A percentile compares a stretch with the other conserved stretches of the same genome.
These are phyloP conservation scores for Mormyrus proboscirostris DNA, from an alignment of 2,797 vertebrate species.

Conservation along the genomic window DNA sequence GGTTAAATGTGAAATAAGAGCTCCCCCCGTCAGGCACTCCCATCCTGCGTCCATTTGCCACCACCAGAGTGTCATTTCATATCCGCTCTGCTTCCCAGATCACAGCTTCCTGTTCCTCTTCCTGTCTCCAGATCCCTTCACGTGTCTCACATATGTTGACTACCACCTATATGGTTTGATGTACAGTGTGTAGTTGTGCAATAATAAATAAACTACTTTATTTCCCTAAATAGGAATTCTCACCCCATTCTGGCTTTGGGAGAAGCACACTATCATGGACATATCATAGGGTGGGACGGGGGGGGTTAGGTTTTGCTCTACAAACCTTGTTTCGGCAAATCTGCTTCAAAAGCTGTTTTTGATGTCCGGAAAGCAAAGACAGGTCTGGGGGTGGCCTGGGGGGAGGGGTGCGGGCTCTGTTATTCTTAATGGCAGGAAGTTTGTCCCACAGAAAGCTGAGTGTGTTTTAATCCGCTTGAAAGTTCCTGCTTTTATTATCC, in stretches of 20 bases:
- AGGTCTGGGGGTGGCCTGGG: too few species aligned
- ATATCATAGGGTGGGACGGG: neutral
- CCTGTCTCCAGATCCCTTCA: neutral
- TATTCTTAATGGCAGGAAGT: constrained; percentile 7
- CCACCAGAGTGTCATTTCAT: neutral
- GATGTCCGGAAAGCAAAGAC: neutral
- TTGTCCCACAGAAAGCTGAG: neutral
- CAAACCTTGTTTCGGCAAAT: constrained; percentile 37
- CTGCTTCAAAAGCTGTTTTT: neutral
- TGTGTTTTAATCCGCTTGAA: neutral
- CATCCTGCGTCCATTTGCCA: neutral
- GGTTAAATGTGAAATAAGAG: neutral
- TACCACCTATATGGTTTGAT: neutral
- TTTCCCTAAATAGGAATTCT: neutral
- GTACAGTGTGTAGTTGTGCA: neutral
- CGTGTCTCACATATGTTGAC: too few species aligned
- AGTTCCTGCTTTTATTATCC: constrained; percentile 11
- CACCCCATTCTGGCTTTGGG: neutral
- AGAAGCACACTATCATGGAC: neutral
- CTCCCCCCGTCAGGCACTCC: neutral
- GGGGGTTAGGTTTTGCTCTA: constrained; percentile 25
- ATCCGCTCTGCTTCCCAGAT: neutral
- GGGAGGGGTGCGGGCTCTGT: neutral
- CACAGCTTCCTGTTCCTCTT: neutral
- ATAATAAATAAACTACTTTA: neutral